phyloP scores from a whole-genome alignment of 2,888 invertebrate genomes.

The Tinea semifulvella region DNA sequence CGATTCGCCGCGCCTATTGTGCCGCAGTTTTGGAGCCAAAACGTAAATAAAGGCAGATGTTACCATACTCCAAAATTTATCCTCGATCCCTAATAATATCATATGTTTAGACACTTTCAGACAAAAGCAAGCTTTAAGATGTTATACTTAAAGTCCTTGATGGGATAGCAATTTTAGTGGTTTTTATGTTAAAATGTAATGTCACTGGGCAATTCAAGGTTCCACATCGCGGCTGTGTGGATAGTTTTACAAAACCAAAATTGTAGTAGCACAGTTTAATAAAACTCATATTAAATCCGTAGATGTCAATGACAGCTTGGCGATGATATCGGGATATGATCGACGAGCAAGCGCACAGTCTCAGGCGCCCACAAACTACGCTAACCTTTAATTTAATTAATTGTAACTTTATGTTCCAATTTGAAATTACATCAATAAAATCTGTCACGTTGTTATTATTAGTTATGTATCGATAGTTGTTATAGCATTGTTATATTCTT shows the following conservation, averaged over 20 bases:
- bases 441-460: too few relatives aligned
- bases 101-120: not conserved
- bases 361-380: slow-evolving; percentile 2
- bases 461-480: too few relatives aligned
- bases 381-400: slow-evolving; percentile 10
- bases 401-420: slow-evolving; percentile 8
- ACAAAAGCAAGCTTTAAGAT: not conserved
- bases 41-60: slow-evolving; percentile 67
- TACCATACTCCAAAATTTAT: slow-evolving; percentile 51
- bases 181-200: slow-evolving; percentile 15
- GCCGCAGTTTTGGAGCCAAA: slow-evolving; percentile 53
- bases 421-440: slow-evolving; percentile 10
- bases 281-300: slow-evolving; percentile 54
- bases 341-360: slow-evolving; percentile 25
- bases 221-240: slow-evolving; percentile 41
- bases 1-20: slow-evolving; percentile 57
- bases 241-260: slow-evolving; percentile 61
- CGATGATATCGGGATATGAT: slow-evolving; percentile 27
- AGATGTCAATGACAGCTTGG: slow-evolving; percentile 47
- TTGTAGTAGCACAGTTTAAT: slow-evolving; percentile 50
- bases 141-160: not conserved
- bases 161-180: not conserved
- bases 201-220: slow-evolving; percentile 34
- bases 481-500: too few relatives aligned
- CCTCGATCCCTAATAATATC: not conserved